Conservation (phyloP, 2,888 invertebrate species). For the Palloptera scutellata region DNA sequence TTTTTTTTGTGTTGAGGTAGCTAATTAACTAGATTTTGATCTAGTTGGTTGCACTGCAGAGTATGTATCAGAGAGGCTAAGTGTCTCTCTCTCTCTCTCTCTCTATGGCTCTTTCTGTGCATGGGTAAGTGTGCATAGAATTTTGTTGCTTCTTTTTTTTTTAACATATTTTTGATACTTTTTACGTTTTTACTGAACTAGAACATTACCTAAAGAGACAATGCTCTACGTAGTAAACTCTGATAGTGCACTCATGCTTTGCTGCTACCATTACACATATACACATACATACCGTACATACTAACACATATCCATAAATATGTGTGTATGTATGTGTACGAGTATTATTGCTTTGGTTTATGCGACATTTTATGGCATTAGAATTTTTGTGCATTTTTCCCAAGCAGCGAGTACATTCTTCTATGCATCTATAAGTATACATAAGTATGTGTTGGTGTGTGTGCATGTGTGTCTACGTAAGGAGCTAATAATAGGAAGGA, state of each 20-base stretch:
- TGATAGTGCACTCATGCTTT: conserved; percentile 2
- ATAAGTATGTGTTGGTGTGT: background rate
- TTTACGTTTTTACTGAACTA: too few relatives aligned
- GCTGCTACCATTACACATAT: background rate
- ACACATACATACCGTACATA: background rate
- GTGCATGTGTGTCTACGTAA: background rate
- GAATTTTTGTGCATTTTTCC: background rate
- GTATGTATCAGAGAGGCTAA: too few relatives aligned
- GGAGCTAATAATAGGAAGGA: too few relatives aligned
- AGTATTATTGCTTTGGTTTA: too few relatives aligned
- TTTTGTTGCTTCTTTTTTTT: background rate
- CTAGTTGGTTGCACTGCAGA: too few relatives aligned
- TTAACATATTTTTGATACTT: conserved; percentile 3
- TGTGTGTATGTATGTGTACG: too few relatives aligned
- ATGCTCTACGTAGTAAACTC: background rate
- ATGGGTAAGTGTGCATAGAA: background rate
- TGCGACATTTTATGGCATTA: too few relatives aligned
- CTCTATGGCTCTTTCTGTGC: too few relatives aligned
- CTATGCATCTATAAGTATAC: background rate
- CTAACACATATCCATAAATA: background rate
- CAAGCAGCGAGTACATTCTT: conserved; percentile 8
- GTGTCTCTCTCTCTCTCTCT: too few relatives aligned
- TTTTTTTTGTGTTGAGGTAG: too few relatives aligned
- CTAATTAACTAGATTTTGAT: too few relatives aligned
- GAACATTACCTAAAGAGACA: too few relatives aligned